These are phyloP conservation scores for Drosophila malerkotliana DNA, from an alignment of 1,140 invertebrate species.

Conservation along the genomic window DNA sequence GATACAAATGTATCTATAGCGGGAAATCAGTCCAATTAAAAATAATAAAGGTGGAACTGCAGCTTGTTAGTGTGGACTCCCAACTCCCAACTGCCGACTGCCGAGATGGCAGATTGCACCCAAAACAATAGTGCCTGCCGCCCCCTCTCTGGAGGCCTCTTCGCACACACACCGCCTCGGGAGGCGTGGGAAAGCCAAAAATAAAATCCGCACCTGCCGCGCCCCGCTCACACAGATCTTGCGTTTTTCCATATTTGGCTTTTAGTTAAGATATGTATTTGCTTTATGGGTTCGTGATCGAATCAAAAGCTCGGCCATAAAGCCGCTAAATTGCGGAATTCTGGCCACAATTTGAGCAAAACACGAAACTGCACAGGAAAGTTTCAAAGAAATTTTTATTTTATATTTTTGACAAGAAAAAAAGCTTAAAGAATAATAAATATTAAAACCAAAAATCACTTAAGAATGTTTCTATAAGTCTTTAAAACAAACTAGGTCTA, in stretches of 20 bases:
- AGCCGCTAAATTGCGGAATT: constrained; percentile 69
- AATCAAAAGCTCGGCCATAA: constrained; percentile 71
- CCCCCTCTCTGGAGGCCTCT: constrained; percentile 4
- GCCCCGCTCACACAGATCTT: constrained; percentile 36
- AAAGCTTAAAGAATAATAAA: too few species aligned
- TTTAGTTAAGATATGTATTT: constrained; percentile 21
- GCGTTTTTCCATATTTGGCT: constrained; percentile 41
- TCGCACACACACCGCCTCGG: constrained; percentile 9
- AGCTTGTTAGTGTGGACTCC: constrained; percentile 63
- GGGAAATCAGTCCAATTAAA: constrained; percentile 80
- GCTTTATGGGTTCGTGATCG: constrained; percentile 61
- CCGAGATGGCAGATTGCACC: constrained; percentile 75
- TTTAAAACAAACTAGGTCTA: too few species aligned
- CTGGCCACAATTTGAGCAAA: constrained; percentile 68
- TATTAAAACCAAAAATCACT: too few species aligned
- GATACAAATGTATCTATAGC: constrained; percentile 78
- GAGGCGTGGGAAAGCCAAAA: constrained; percentile 67
- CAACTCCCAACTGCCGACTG: constrained; percentile 9
- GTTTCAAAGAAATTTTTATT: background rate
- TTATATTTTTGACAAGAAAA: too few species aligned
- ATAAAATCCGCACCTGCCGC: constrained; percentile 60
- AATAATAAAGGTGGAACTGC: constrained; percentile 74
- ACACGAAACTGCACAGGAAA: constrained; percentile 51
- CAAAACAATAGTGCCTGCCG: constrained; percentile 63
- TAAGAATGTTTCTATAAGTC: too few species aligned